phyloP scores from a whole-genome alignment of 2,797 vertebrate genomes.

The Urocyon cinereoargenteus region DNA sequence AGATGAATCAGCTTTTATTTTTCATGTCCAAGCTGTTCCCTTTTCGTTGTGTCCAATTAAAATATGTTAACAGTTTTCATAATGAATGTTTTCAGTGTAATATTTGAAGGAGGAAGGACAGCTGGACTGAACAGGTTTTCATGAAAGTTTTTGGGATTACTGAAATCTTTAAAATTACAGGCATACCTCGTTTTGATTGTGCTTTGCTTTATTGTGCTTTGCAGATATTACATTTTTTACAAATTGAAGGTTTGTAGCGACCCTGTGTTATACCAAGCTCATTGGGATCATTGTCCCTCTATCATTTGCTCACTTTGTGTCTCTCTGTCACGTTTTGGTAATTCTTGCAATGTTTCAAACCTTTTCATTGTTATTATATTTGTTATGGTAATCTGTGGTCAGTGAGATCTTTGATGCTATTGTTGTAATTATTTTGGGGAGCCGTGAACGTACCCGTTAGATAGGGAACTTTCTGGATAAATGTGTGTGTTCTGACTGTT shows the following conservation, averaged over 20 bases:
- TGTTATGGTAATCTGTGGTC: neutral
- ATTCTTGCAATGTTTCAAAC: neutral
- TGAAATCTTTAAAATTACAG: neutral
- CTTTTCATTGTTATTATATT: neutral
- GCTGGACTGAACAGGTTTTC: constrained; percentile 32
- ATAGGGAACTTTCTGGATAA: neutral
- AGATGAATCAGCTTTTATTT: constrained; percentile 48
- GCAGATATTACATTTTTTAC: neutral
- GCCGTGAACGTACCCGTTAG: neutral
- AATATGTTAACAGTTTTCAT: constrained; percentile 20
- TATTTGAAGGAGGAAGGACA: neutral
- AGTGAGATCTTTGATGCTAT: neutral
- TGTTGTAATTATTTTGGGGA: neutral
- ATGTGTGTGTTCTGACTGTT: neutral
- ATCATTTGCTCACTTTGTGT: neutral
- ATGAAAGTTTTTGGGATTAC: constrained; percentile 6
- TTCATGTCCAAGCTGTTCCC: neutral
- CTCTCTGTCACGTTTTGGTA: neutral
- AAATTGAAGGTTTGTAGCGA: neutral
- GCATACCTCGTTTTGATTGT: neutral
- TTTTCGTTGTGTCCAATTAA: constrained; percentile 22
- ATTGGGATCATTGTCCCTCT: neutral
- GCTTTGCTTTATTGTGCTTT: neutral
- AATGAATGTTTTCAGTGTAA: neutral
- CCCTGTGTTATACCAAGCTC: neutral